These are phyloP conservation scores for Syngnathus rostellatus DNA, from an alignment of 2,797 vertebrate species.

Conservation along the genomic window DNA sequence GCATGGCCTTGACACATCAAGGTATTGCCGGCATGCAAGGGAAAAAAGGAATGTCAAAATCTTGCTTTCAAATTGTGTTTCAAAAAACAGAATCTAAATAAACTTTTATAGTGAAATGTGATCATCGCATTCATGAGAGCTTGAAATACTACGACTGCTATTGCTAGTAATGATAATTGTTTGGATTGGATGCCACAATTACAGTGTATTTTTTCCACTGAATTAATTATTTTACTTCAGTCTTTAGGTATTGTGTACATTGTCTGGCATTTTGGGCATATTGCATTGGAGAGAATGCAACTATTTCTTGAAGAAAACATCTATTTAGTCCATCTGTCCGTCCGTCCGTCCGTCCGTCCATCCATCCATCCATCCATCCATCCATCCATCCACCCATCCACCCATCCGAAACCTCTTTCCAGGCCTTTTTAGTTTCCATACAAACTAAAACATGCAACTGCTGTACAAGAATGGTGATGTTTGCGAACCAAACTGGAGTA, in stretches of 20 bases:
- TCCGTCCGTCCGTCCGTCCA: too few relatives aligned
- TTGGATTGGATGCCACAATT: neutral
- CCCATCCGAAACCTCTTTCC: too few relatives aligned
- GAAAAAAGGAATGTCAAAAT: conserved; percentile 19
- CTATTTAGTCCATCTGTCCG: too few relatives aligned
- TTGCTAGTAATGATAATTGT: neutral
- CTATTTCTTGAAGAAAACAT: too few relatives aligned
- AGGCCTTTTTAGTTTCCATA: neutral
- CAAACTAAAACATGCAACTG: neutral
- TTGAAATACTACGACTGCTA: neutral
- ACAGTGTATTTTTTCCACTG: neutral
- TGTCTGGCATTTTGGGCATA: too few relatives aligned
- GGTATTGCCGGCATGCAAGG: neutral
- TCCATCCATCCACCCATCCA: too few relatives aligned
- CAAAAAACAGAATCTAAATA: neutral
- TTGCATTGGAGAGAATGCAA: too few relatives aligned
- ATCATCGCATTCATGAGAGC: neutral
- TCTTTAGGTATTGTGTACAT: too few relatives aligned
- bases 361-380: too few relatives aligned
- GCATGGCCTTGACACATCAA: neutral
- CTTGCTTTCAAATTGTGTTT: neutral
- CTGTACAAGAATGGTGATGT: neutral
- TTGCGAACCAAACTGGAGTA: too few relatives aligned
- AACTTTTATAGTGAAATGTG: neutral
- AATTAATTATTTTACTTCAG: too few relatives aligned